Percentiles rank a stretch among this genome's conserved stretches.
phyloP scores from a whole-genome alignment of 2,113 vertebrate genomes.

The Lampris incognitus region DNA sequence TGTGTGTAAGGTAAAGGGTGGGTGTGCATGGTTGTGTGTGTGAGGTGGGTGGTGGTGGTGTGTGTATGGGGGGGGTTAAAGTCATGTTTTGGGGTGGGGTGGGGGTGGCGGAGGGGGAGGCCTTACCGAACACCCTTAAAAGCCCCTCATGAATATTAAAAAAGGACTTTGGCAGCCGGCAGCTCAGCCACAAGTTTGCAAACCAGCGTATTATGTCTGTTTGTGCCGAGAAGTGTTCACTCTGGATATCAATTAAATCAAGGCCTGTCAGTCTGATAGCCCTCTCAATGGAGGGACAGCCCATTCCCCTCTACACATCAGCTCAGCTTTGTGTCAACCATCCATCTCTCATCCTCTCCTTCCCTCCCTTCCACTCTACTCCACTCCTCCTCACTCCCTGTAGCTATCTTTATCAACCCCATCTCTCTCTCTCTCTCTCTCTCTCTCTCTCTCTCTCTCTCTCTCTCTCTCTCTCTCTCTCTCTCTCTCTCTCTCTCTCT shows the following conservation, averaged over 20 bases:
- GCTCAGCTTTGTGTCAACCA: constrained; percentile 95
- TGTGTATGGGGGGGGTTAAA: constrained; percentile 35
- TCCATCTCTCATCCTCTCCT: constrained; percentile 84
- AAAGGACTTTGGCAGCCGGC: constrained; percentile 66
- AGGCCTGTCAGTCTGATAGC: constrained; percentile 88
- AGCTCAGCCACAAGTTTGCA: constrained; percentile 88
- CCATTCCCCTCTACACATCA: constrained; percentile 88
- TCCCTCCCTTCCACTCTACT: constrained; percentile 1
- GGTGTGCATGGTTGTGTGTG: constrained; percentile 24
- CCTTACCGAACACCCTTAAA: constrained; percentile 70
- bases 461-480: constrained; percentile 5
- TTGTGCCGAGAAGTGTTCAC: constrained; percentile 89
- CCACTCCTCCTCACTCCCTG: constrained; percentile 39
- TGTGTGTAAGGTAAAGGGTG: constrained; percentile 60
- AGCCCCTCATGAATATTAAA: constrained; percentile 81
- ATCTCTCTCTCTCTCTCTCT: constrained; percentile 32
- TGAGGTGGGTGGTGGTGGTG: constrained; percentile 59
- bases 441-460: neutral
- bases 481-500: neutral
- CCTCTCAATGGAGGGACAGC: constrained; percentile 95
- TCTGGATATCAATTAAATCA: constrained; percentile 95
- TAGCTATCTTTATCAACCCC: constrained; percentile 65
- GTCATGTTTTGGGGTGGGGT: constrained; percentile 20
- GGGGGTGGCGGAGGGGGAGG: constrained; percentile 45
- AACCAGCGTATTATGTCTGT: constrained; percentile 94